These are phyloP conservation scores for Dendrocincla tyrannina DNA, from an alignment of 2,797 vertebrate species.

Conservation along the genomic window DNA sequence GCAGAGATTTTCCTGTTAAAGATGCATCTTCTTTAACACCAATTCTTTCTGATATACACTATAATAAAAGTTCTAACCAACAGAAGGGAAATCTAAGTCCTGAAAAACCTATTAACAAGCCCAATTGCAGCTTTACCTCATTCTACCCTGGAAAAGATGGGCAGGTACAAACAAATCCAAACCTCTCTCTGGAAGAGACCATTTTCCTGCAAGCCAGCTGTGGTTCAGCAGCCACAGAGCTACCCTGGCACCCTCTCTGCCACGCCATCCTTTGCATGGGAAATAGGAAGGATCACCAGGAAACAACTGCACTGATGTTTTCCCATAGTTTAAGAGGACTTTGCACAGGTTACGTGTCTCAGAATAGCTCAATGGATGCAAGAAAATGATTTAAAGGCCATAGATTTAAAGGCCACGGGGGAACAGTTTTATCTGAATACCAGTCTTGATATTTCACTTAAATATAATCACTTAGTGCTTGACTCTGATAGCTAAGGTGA, in stretches of 20 bases:
- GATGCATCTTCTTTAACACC: neutral
- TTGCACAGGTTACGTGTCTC: neutral
- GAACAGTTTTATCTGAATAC: constrained; percentile 19
- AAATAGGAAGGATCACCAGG: neutral
- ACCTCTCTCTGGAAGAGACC: neutral
- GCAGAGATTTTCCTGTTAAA: neutral
- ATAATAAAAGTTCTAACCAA: neutral
- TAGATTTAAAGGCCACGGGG: constrained; percentile 20
- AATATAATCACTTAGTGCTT: neutral
- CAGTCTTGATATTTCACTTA: constrained; percentile 44
- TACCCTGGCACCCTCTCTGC: neutral
- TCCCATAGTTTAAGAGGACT: neutral
- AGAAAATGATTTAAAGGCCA: constrained; percentile 29
- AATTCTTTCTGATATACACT: neutral
- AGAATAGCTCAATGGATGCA: neutral
- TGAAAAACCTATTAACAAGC: neutral
- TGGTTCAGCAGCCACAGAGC: neutral
- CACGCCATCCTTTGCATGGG: neutral
- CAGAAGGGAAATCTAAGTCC: neutral
- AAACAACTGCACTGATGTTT: neutral
- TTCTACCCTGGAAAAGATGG: neutral
- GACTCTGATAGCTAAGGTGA: constrained; percentile 61
- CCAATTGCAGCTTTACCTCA: neutral
- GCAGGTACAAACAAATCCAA: neutral
- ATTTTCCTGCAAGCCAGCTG: neutral